Evolutionary conservation across 2,797 vertebrate genomes (phyloP).

Genomic region (Mormyrops attenuatus): DNA sequence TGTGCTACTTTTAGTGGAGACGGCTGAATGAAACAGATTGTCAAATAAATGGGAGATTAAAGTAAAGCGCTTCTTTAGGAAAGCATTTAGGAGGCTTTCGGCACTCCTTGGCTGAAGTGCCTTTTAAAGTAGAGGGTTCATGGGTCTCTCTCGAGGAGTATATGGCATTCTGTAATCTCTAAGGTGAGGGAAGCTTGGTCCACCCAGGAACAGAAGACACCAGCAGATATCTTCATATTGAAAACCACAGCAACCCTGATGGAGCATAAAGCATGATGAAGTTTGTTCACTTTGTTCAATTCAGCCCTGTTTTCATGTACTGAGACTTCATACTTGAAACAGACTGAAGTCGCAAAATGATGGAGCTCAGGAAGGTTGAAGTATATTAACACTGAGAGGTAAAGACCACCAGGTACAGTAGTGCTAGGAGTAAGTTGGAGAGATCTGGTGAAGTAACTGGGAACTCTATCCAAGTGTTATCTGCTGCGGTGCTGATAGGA

Average conservation of each 20-base stretch:
- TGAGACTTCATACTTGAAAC: neutral
- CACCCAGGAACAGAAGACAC: neutral
- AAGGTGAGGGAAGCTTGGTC: neutral
- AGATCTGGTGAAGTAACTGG: neutral
- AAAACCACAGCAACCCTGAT: neutral
- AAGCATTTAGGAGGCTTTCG: neutral
- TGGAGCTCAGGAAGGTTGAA: neutral
- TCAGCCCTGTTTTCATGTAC: neutral
- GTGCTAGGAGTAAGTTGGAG: neutral
- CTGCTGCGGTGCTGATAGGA: neutral
- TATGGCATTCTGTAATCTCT: neutral
- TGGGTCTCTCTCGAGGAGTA: neutral
- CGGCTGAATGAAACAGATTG: conserved; percentile 4
- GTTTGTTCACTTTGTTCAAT: neutral
- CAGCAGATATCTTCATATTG: neutral
- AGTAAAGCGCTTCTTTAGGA: neutral
- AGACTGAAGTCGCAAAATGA: neutral
- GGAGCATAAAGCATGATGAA: neutral
- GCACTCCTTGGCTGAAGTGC: neutral
- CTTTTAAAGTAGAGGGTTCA: neutral
- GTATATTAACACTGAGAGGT: neutral
- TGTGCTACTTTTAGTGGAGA: neutral
- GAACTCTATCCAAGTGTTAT: neutral
- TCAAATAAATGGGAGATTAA: conserved; percentile 10
- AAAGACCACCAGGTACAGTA: neutral